Evolutionary conservation across 1,140 invertebrate species (phyloP).

Genomic region (Micrasema minimum): DNA sequence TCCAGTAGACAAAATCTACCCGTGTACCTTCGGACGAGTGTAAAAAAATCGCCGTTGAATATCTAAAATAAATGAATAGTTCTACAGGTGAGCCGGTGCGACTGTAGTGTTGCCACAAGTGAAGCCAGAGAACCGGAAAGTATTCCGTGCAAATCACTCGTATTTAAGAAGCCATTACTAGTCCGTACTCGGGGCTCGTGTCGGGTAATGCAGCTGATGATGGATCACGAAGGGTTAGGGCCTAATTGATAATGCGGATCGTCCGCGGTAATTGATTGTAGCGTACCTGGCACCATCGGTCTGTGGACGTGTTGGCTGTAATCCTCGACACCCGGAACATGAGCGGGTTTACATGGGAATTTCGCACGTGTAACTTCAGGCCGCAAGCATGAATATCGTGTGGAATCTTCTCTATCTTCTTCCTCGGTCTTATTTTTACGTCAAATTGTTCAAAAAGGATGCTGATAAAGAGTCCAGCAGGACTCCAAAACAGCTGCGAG

Average conservation of each 20-base stretch:
- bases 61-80: too few species aligned
- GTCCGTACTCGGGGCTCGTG: background rate
- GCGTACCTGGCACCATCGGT: slow-evolving; percentile 9
- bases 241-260: slow-evolving; percentile 35
- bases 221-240: slow-evolving; percentile 28
- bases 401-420: too few species aligned
- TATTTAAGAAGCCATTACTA: slow-evolving; percentile 11
- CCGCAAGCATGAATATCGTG: too few species aligned
- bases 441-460: too few species aligned
- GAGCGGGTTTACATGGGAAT: slow-evolving; percentile 8
- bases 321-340: slow-evolving; percentile 6
- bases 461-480: too few species aligned
- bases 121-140: background rate
- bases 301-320: slow-evolving; percentile 21
- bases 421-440: too few species aligned
- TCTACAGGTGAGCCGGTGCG: too few species aligned
- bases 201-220: slow-evolving; percentile 27
- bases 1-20: too few species aligned
- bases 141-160: slow-evolving; percentile 19
- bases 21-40: too few species aligned
- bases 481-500: too few species aligned
- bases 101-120: background rate
- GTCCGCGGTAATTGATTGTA: slow-evolving; percentile 31
- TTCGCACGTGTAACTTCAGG: background rate
- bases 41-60: too few species aligned